phyloP scores from a whole-genome alignment of 2,113 vertebrate genomes.

The Microtus montanus region DNA sequence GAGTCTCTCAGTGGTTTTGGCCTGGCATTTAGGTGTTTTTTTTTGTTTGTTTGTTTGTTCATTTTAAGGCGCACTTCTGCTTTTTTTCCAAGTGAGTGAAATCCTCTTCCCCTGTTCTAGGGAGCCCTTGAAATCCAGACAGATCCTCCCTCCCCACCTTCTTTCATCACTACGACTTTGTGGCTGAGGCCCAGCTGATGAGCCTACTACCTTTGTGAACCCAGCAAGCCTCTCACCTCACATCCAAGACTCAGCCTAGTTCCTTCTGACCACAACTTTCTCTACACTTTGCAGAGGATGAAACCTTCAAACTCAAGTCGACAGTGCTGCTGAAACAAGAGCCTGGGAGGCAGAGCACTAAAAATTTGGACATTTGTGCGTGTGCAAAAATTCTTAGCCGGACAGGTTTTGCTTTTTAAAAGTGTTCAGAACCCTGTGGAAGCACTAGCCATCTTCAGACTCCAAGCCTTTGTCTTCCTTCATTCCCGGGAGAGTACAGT shows the following conservation, averaged over 20 bases:
- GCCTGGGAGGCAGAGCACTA: conserved; percentile 43
- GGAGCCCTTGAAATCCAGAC: conserved; percentile 60
- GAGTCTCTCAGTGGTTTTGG: conserved; percentile 21
- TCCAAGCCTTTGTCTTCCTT: background rate
- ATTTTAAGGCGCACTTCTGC: conserved; percentile 57
- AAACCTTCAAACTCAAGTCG: conserved; percentile 41
- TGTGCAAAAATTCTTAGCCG: conserved; percentile 7
- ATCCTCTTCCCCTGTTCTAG: conserved; percentile 69
- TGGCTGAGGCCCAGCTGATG: background rate
- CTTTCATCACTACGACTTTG: background rate
- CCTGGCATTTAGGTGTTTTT: conserved; percentile 12
- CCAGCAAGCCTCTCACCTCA: background rate
- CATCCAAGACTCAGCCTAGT: conserved; percentile 15
- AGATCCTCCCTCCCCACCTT: background rate
- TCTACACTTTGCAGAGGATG: conserved; percentile 65
- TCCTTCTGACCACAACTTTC: conserved; percentile 50
- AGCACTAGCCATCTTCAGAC: background rate
- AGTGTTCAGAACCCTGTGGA: conserved; percentile 45
- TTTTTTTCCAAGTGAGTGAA: conserved; percentile 64
- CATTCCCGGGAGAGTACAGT: background rate
- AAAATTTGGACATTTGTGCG: background rate
- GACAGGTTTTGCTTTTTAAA: conserved; percentile 28
- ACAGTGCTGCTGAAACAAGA: conserved; percentile 65
- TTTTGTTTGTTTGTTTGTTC: background rate
- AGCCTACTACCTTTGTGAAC: background rate